Conservation (phyloP, 2,888 invertebrate species). For the Sycophila texana region DNA sequence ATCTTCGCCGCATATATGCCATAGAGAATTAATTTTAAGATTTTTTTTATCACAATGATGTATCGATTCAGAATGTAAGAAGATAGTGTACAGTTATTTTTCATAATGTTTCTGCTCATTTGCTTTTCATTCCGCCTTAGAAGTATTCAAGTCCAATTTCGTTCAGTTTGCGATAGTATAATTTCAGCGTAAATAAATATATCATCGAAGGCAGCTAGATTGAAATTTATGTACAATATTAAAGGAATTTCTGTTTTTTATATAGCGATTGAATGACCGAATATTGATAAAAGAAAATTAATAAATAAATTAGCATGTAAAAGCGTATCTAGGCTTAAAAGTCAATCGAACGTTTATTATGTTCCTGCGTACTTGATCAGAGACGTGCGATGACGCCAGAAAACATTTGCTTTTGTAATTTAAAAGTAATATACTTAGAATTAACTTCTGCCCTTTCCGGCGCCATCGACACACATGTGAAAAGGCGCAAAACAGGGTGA, state of each 20-base stretch:
- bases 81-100: constrained; percentile 7
- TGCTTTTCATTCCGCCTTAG: constrained; percentile 52
- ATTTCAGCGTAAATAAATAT: constrained; percentile 32
- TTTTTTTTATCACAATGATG: constrained; percentile 26
- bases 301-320: constrained; percentile 39
- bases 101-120: constrained; percentile 32
- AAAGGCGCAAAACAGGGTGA: constrained; percentile 55
- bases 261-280: constrained; percentile 30
- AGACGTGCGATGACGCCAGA: constrained; percentile 27
- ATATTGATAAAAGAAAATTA: constrained; percentile 6
- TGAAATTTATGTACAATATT: constrained; percentile 38
- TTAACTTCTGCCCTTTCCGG: constrained; percentile 31
- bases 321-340: constrained; percentile 41
- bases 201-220: constrained; percentile 50
- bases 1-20: constrained; percentile 50
- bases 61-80: constrained; percentile 17
- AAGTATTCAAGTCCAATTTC: constrained; percentile 51
- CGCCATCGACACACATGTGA: constrained; percentile 33
- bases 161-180: constrained; percentile 34
- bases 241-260: constrained; percentile 39
- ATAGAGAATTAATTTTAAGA: constrained; percentile 51
- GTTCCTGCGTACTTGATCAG: constrained; percentile 55
- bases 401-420: constrained; percentile 42
- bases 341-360: constrained; percentile 56
- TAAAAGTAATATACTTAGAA: constrained; percentile 37